Percentiles rank a stretch among this genome's conserved stretches.
These are phyloP conservation scores for Tupiocoris notatus DNA, from an alignment of 2,888 invertebrate genomes.

Conservation along the genomic window DNA sequence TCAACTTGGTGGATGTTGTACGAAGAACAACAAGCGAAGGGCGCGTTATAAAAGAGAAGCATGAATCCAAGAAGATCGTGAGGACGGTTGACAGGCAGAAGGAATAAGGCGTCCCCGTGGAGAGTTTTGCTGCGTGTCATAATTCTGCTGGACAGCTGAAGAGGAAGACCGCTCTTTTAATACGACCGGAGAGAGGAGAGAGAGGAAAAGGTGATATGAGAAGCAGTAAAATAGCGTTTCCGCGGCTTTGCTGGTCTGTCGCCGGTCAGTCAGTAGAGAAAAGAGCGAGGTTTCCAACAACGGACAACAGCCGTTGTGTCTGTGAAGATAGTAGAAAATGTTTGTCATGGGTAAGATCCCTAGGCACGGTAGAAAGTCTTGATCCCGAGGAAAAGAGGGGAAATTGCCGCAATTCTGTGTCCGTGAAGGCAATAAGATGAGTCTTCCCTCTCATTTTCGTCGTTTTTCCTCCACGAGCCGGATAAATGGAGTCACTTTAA, in stretches of 20 bases:
- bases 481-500: slow-evolving; percentile 43
- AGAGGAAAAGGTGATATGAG: slow-evolving; percentile 28
- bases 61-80: not conserved
- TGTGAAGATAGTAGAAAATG: not conserved
- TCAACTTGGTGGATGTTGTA: not conserved
- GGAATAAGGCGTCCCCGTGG: not conserved
- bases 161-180: not conserved
- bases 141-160: slow-evolving; percentile 26
- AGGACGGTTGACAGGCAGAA: not conserved
- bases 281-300: not conserved
- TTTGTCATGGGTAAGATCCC: slow-evolving; percentile 38
- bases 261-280: not conserved
- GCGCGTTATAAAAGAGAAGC: not conserved
- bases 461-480: not conserved
- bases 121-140: slow-evolving; percentile 23
- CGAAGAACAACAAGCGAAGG: not conserved
- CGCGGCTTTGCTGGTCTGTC: not conserved
- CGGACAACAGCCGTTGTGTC: not conserved
- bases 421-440: slow-evolving; percentile 39
- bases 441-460: not conserved
- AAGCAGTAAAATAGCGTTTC: slow-evolving; percentile 32
- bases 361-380: not conserved
- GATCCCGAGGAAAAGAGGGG: not conserved
- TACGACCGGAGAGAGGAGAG: not conserved
- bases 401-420: slow-evolving; percentile 38